phyloP scores from a whole-genome alignment of 1,140 invertebrate genomes.

The Aculops lycopersici region DNA sequence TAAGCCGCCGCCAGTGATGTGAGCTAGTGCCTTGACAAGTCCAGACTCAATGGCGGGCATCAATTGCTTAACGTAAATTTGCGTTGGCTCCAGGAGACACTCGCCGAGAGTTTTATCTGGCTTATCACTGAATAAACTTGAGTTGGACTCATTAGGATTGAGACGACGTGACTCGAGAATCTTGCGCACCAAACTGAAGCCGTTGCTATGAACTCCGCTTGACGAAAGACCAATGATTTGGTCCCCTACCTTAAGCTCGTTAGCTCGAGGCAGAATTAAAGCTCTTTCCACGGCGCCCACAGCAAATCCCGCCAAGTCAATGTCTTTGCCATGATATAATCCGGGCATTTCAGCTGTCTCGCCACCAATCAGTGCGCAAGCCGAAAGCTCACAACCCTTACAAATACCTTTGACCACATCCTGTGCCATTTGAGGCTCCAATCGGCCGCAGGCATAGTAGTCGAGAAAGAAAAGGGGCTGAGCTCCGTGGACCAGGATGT shows the following conservation, averaged over 20 bases:
- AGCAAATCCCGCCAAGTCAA: conserved; percentile 78
- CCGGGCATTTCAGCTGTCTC: conserved; percentile 90
- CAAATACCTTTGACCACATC: conserved; percentile 50
- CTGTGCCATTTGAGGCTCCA: conserved; percentile 37
- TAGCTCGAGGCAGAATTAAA: conserved; percentile 33
- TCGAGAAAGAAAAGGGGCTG: conserved; percentile 81
- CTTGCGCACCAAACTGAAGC: conserved; percentile 67
- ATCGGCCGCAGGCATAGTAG: conserved; percentile 64
- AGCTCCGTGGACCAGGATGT: conserved; percentile 68
- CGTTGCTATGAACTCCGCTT: conserved; percentile 72
- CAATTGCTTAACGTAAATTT: conserved; percentile 51
- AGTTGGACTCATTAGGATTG: conserved; percentile 31
- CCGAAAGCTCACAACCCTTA: conserved; percentile 46
- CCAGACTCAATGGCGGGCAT: conserved; percentile 32
- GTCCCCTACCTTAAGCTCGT: conserved; percentile 37
- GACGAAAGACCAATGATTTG: conserved; percentile 55
- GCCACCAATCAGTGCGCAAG: conserved; percentile 59
- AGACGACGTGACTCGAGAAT: conserved; percentile 31
- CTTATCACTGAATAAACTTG: conserved; percentile 28
- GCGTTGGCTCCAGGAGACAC: conserved; percentile 56
- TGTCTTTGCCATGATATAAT: conserved; percentile 43
- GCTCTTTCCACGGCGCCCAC: conserved; percentile 53
- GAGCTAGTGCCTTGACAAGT: conserved; percentile 53
- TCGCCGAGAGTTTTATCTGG: conserved; percentile 25
- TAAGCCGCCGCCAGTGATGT: conserved; percentile 81